These are phyloP conservation scores for Anguilla marmorata DNA, from an alignment of 2,797 vertebrate genomes.

Conservation along the genomic window DNA sequence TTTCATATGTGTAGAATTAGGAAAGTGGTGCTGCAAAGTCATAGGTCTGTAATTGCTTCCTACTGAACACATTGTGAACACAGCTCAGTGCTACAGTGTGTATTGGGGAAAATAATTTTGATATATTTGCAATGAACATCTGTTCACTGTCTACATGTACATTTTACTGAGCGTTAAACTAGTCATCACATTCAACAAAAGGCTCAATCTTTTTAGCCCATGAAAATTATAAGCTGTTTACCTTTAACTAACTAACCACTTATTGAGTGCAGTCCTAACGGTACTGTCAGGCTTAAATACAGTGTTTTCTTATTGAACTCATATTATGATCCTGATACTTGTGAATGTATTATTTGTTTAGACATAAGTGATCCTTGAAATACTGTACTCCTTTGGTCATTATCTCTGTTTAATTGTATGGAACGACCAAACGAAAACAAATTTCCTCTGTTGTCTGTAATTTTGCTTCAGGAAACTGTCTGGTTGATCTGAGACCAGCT, in stretches of 20 bases:
- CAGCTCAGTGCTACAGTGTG: not conserved
- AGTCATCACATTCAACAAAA: not conserved
- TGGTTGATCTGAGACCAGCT: not conserved
- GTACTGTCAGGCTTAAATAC: not conserved
- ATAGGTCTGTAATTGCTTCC: not conserved
- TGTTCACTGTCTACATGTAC: not conserved
- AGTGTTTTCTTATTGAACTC: not conserved
- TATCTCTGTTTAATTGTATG: conserved; percentile 19
- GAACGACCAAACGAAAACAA: not conserved
- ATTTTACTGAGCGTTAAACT: not conserved
- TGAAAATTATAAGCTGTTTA: not conserved
- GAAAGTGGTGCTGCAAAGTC: not conserved
- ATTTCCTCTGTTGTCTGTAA: not conserved
- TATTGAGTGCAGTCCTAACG: not conserved
- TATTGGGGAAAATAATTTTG: not conserved
- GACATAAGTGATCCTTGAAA: not conserved
- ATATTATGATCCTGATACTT: not conserved
- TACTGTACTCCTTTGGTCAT: conserved; percentile 6
- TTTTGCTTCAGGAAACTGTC: not conserved
- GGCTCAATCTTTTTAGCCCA: not conserved
- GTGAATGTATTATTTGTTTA: not conserved
- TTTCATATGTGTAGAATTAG: not conserved
- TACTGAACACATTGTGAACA: not conserved
- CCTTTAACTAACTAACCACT: not conserved
- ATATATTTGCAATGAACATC: not conserved